Base-by-base conservation (phyloP, 35 echinoderm and acorn worm genomes). In the Ophiothrix spiculata region DNA sequence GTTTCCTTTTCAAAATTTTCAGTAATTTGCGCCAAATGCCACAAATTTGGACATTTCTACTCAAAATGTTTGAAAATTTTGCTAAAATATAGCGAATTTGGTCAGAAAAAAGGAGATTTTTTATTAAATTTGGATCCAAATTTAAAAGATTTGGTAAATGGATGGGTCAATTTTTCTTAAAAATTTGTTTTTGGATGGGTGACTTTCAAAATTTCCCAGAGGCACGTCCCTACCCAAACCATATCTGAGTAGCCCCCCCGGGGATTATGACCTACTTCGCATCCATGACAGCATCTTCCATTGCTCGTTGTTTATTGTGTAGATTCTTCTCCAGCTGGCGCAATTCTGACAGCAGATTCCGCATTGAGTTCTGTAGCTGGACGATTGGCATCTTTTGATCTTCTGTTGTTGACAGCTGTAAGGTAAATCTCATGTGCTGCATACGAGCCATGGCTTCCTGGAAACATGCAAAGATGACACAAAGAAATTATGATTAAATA, bases 251-350 rank as follows among this genome's bases (percentile, higher is more conserved):
- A 10, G 42, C 6, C 42, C 42, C 42, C 6, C 42, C 42, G n/a
- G n/a, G n/a, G n/a, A n/a, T 49, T 21, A 19, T 16, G 23, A 80
- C 91, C 81, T 90, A 93, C 95, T 31, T 76, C 39, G 87, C 85
- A 29, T 98, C 85, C 64, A 86, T 81, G 6, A 76, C 85, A 38
- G 86, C 80, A 49, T 94, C 89, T 40, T 94, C 89, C 63, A 93
- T 81, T 35, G 89, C 88, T 40, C 92, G 84, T 32, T 99, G 86
- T 54, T 87, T 81, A 75, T 85, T 82, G 76, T 94, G 94, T 4
- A 99, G 87, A 29, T 99, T 92, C 74, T 89, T 94, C 87, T 99
- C 96, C 34, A 99, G 63, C 79, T 88, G 84, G 23, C 96, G 93
- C 14, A 94, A 56, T 25, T 99, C 86, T 4, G 92, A 90, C 35